A percentile compares a stretch with the other conserved stretches of the same genome.
Evolutionary conservation across 2,797 vertebrate species (phyloP).

Genomic region (Diplodus sargus): DNA sequence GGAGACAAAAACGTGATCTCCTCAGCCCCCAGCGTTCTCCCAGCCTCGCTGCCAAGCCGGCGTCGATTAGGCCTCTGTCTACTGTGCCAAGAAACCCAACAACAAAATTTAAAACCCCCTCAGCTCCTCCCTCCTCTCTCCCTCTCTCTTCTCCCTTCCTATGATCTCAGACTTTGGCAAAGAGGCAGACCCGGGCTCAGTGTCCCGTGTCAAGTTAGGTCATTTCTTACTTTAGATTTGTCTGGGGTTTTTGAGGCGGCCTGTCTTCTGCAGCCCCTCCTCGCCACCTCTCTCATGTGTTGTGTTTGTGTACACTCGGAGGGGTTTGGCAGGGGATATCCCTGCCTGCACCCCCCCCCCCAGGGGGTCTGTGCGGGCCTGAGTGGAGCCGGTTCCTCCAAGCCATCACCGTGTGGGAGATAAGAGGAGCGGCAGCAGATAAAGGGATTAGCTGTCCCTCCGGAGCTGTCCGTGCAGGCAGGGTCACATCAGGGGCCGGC

Average conservation of each 20-base stretch:
- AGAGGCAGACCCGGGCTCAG: slow-evolving; percentile 63
- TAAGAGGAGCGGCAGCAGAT: slow-evolving; percentile 76
- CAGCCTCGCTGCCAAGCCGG: slow-evolving; percentile 71
- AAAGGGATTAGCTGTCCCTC: slow-evolving; percentile 78
- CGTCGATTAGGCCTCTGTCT: slow-evolving; percentile 73
- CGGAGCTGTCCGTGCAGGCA: slow-evolving; percentile 63
- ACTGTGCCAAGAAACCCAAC: slow-evolving; percentile 79
- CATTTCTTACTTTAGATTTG: slow-evolving; percentile 63
- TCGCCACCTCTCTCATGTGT: slow-evolving; percentile 9
- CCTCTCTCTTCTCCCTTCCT: slow-evolving; percentile 41
- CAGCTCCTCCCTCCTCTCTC: slow-evolving; percentile 69
- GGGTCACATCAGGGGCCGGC: slow-evolving; percentile 67
- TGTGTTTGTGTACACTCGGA: slow-evolving; percentile 48
- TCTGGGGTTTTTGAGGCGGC: slow-evolving; percentile 55
- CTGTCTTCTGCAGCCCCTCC: slow-evolving; percentile 18
- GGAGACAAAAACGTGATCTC: slow-evolving; percentile 76
- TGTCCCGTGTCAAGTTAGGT: slow-evolving; percentile 76
- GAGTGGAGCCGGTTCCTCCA: slow-evolving; percentile 69
- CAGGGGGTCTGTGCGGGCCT: slow-evolving; percentile 53
- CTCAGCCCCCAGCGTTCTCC: slow-evolving; percentile 60
- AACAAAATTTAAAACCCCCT: slow-evolving; percentile 82
- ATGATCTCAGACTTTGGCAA: slow-evolving; percentile 81
- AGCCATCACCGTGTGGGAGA: slow-evolving; percentile 70
- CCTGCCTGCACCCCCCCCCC: slow-evolving; percentile 44
- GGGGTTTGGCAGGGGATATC: slow-evolving; percentile 68